Percentiles rank a stretch among this genome's conserved stretches.
Conservation (phyloP, 2,113 vertebrate species). For the Sorex araneus region DNA sequence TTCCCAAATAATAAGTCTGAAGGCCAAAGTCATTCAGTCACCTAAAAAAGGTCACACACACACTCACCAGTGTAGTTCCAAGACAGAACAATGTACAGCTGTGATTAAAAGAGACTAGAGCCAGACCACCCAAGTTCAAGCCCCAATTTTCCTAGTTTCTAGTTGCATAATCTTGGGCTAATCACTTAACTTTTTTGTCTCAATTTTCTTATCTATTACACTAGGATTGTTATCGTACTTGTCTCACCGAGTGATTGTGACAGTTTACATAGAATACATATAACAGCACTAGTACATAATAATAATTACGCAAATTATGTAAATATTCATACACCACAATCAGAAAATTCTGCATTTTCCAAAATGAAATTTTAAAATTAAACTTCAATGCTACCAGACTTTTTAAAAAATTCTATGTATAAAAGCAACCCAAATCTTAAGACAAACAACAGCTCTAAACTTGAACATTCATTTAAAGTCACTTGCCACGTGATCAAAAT, state of each 20-base stretch:
- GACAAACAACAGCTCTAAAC: neutral
- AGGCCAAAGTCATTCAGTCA: neutral
- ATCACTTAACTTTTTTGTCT: neutral
- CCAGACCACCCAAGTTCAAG: neutral
- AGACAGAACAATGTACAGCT: neutral
- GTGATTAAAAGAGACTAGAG: neutral
- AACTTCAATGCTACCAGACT: slow-evolving; percentile 17
- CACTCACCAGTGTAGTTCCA: neutral
- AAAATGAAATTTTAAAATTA: slow-evolving; percentile 48
- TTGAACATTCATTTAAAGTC: neutral
- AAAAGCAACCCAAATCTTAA: slow-evolving; percentile 19
- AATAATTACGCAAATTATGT: too few species aligned
- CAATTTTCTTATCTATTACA: slow-evolving; percentile 29
- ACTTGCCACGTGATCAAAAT: slow-evolving; percentile 47
- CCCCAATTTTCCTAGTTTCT: neutral
- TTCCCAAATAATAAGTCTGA: slow-evolving; percentile 31
- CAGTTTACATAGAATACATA: slow-evolving; percentile 18
- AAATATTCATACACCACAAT: slow-evolving; percentile 12
- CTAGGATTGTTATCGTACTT: slow-evolving; percentile 15
- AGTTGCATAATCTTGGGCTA: neutral
- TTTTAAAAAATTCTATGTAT: slow-evolving; percentile 3
- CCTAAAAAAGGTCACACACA: neutral
- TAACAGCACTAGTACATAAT: neutral
- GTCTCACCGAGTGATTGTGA: slow-evolving; percentile 1
- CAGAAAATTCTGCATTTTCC: slow-evolving; percentile 12